A percentile compares a stretch with the other conserved stretches of the same genome.
These are phyloP conservation scores for Argyrosomus japonicus DNA, from an alignment of 2,113 vertebrate genomes.

Conservation along the genomic window DNA sequence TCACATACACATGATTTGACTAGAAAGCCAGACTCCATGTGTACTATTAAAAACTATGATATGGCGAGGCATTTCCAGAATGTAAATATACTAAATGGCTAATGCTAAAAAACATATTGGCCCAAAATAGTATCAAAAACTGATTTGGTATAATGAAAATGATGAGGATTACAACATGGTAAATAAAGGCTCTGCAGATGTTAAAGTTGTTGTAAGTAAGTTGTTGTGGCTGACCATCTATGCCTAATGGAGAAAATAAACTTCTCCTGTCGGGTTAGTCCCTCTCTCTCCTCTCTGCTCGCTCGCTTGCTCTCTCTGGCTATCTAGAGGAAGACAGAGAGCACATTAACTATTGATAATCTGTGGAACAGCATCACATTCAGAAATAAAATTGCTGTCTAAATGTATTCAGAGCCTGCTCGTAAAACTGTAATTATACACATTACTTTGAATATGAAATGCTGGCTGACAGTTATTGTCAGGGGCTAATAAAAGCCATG, in stretches of 20 bases:
- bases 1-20: background rate
- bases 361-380: conserved; percentile 72
- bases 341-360: conserved; percentile 79
- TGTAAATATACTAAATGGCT: background rate
- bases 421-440: conserved; percentile 78
- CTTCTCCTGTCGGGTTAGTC: background rate
- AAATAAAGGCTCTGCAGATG: background rate
- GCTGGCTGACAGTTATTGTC: conserved; percentile 76
- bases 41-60: background rate
- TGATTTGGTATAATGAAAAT: background rate
- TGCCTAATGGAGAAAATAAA: conserved; percentile 20
- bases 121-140: background rate
- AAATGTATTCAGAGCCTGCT: conserved; percentile 76
- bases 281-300: conserved; percentile 23
- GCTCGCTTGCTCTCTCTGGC: conserved; percentile 17
- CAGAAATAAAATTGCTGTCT: conserved; percentile 72
- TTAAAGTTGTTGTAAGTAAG: conserved; percentile 2
- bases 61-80: background rate
- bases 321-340: conserved; percentile 59
- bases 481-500: conserved; percentile 74
- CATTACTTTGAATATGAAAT: conserved; percentile 80
- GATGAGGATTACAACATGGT: background rate
- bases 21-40: too few relatives aligned
- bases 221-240: conserved; percentile 20
- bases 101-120: background rate